Evolutionary conservation across 2,113 vertebrate species (phyloP), one percentile per base, ranked within the genome.

Genomic region (Tachysurus vachellii): DNA sequence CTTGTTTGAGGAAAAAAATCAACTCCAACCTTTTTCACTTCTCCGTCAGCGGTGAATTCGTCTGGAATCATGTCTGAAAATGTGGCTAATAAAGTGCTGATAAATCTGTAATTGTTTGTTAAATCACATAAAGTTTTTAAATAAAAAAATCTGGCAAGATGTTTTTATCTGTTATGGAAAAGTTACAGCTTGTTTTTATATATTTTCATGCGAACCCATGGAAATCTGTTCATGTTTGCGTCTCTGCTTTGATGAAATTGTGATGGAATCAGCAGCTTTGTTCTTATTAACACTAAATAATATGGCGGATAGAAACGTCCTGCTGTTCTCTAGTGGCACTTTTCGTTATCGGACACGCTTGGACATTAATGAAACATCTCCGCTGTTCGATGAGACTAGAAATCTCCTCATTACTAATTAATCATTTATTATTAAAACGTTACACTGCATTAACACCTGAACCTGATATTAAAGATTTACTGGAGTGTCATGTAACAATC

Each of bases 1-100:
- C 92, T 91, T 87, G 88, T 91, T 87, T 87, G 89, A 80, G 91
- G 87, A 89, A 93, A 91, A 82, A 89, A 93, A 94, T 93, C 53
- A 68, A 19, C 70, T 70, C 53, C 93, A 90, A 89, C 85, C 88
- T 90, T 90, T 91, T 89, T 89, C 89, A 88, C 85, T 85, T 61
- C 77, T 79, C n/a, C 50, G 5, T 73, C 82, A 53, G 36, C 80
- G 59, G 64, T 86, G 56, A 19, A 66, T 14, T 26, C 77, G 31
- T 23, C 36, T 8, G 13, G 66, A 73, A 82, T 71, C 79, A 57
- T 57, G 82, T 91, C 87, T 84, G 82, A 80, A 89, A 61, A 87
- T 88, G 86, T 89, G 86, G 23, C 79, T 84, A 75, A 64, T 83
- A 28, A 28, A 28, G 50, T 31, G 28, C 6, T 31, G n/a, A 31